A percentile compares a stretch with the other conserved stretches of the same genome.
phyloP scores from a whole-genome alignment of 2,113 vertebrate genomes.

The Mohoua ochrocephala region DNA sequence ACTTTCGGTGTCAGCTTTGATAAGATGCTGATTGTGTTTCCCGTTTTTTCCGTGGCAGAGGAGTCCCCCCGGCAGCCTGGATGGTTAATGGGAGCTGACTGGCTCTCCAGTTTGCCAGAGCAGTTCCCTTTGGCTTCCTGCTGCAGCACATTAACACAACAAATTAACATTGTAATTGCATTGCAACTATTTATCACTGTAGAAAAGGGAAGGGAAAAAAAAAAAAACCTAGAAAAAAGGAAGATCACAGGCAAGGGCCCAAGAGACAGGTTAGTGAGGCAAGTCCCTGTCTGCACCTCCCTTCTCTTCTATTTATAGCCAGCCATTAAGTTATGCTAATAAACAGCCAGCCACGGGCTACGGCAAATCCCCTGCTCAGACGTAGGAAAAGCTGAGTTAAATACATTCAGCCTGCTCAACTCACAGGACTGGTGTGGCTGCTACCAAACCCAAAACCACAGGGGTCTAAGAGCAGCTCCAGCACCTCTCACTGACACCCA shows the following conservation, averaged over 20 bases:
- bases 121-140: constrained; percentile 44
- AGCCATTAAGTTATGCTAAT: constrained; percentile 43
- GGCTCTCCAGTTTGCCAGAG: constrained; percentile 52
- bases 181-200: constrained; percentile 78
- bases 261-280: constrained; percentile 55
- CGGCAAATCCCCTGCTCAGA: neutral
- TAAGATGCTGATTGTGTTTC: constrained; percentile 61
- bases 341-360: neutral
- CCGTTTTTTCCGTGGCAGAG: neutral
- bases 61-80: constrained; percentile 73
- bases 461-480: neutral
- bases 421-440: neutral
- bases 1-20: constrained; percentile 65
- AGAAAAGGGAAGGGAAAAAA: neutral
- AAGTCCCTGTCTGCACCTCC: constrained; percentile 63
- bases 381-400: neutral
- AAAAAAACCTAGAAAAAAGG: constrained; percentile 33
- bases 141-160: constrained; percentile 66
- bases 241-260: constrained; percentile 25
- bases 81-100: constrained; percentile 78
- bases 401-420: neutral
- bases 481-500: neutral
- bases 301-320: constrained; percentile 74
- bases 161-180: constrained; percentile 97
- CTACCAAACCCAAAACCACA: neutral